Base-by-base conservation (phyloP, 2,888 invertebrate species). In the Agriotes lineatus region DNA sequence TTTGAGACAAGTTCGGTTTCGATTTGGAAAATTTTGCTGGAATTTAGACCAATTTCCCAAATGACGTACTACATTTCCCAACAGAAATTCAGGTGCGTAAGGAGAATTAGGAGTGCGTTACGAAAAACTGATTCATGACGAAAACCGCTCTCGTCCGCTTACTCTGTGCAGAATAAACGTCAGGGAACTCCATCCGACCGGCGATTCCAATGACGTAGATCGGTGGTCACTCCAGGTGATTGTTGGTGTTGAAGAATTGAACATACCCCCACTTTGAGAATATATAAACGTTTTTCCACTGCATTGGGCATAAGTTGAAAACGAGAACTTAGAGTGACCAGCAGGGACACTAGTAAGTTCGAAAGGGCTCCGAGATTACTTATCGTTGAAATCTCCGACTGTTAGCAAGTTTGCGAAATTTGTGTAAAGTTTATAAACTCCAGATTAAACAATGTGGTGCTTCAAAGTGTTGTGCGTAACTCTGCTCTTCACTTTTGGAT, bases 211-310 rank as follows among this genome's bases (percentile, higher is more conserved):
- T 61, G 61, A 61, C 61, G 61, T 61, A 61, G 61, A 35, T 44
- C 42, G 30, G 16, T 44, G 48, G 50, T 61, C 48, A 61, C 14
- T 56, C 37, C 50, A 30, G 45, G 61, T 61, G 61, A 61, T 61
- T 61, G 61, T 61, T n/a, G n/a, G n/a, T n/a, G n/a, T n/a, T 48
- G 18, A 61, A 50, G 48, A 50, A 42, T 45, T 59, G 45, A 35
- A 50, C 20, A 5, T 48, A 18, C 61, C 61, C 61, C 61, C 61
- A 61, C 61, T 61, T 61, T 59, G 16, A n/a, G 16, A 48, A 33
- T 66, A 62, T 72, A 73, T 73, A 73, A 70, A 68, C 62, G 66
- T 67, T 74, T 72, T 71, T 72, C 66, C 67, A 72, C 73, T 50
- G 69, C 65, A 70, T 65, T 67, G 56, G 37, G 19, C 62, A 64